A percentile compares a stretch with the other conserved stretches of the same genome.
Evolutionary conservation across 2,888 invertebrate genomes (phyloP).

Genomic region (Myopa tessellatipennis): DNA sequence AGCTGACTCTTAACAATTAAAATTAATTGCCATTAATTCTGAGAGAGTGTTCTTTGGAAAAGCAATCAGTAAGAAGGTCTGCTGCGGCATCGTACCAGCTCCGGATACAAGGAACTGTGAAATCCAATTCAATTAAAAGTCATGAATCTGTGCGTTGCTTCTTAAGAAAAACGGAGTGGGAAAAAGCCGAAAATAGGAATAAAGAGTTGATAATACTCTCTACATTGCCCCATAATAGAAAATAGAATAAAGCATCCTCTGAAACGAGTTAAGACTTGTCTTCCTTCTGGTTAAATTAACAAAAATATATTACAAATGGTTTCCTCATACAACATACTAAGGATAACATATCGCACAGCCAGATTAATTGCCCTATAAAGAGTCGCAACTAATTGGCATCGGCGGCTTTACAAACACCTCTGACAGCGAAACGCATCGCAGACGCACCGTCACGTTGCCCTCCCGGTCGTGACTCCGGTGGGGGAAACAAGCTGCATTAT

Average conservation of each 20-base stretch:
- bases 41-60: background rate
- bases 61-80: background rate
- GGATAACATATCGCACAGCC: too few relatives aligned
- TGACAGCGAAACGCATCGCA: too few relatives aligned
- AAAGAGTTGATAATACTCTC: background rate
- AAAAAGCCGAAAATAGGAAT: background rate
- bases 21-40: slow-evolving; percentile 21
- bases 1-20: slow-evolving; percentile 28
- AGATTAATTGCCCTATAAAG: too few relatives aligned
- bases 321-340: background rate
- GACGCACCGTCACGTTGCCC: too few relatives aligned
- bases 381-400: too few relatives aligned
- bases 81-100: background rate
- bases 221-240: too few relatives aligned
- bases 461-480: background rate
- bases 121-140: background rate
- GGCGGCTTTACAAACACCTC: too few relatives aligned
- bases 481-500: slow-evolving; percentile 3
- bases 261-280: too few relatives aligned
- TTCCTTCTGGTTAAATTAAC: too few relatives aligned
- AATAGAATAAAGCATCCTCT: too few relatives aligned
- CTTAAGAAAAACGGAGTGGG: background rate
- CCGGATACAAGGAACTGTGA: background rate
- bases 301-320: background rate
- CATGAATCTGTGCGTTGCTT: background rate